Base-by-base conservation (phyloP, 1,140 invertebrate genomes). In the Nephila pilipes region DNA sequence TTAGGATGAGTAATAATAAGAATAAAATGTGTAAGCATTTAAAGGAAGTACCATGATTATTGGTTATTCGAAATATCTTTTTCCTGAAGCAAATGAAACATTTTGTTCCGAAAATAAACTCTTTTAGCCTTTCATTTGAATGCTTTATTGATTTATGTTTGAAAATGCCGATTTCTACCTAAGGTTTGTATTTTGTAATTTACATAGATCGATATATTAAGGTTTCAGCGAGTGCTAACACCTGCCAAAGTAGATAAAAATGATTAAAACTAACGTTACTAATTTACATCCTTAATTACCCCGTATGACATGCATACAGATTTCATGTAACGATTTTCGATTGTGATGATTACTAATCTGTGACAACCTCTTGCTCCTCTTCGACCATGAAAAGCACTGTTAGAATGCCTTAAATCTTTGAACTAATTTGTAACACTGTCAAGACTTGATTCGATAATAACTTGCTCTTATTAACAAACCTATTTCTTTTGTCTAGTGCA, bases 401-500 rank as follows among this genome's bases (percentile, higher is more conserved):
- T 69, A 25, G 63, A 22, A 22, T 60, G n/a, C 63, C 22, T 65
- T n/a, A 65, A 75, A 75, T 36, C 29, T 36, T 36, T 75, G 16
- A 75, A 75, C 69, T 75, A 75, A 75, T 75, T 36, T 75, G 16
- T 75, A 75, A 75, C 69, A 75, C 69, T 75, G 3, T 75, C 69
- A 36, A 36, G 29, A 32, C 29, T 32, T 75, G 69, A 32, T 75
- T 75, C 69, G 29, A 36, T 57, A 22, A 83, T 83, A 25, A 83
- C 38, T 83, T 54, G 38, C 81, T 83, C 38, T 55, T 46, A 55
- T 29, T 90, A 90, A 79, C 55, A n/a, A 91, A 83, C 75, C 89
- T 91, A 32, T 87, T 87, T 63, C 58, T 92, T 83, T 83, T 89
- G 87, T 89, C 87, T 90, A 38, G 63, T 93, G 91, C 91, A 87